Evolutionary conservation across 64 coral and sea anemone species (phyloP).

Genomic region (Montipora foliosa): DNA sequence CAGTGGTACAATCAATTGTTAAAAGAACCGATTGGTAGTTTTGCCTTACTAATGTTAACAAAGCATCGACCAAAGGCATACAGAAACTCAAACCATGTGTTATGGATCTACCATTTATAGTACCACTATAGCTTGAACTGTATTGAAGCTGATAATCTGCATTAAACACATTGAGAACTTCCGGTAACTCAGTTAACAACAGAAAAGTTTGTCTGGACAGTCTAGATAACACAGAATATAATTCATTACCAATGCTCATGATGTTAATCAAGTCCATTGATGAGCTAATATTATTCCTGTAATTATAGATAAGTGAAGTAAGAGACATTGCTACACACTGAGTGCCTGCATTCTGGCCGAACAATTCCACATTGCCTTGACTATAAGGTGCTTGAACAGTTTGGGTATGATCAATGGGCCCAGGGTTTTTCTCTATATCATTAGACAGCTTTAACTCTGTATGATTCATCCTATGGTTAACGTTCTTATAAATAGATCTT

Average conservation of each 20-base stretch:
- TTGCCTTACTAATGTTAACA: constrained; percentile 8
- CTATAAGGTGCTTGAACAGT: constrained; percentile 25
- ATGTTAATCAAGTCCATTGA: constrained; percentile 1
- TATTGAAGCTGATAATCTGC: not conserved
- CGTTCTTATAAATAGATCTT: no score
- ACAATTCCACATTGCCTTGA: constrained; percentile 8
- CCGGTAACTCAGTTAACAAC: constrained; percentile 21
- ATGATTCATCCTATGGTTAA: no score
- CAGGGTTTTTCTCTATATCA: not conserved
- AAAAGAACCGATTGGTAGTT: constrained; percentile 22
- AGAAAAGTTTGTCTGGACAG: not conserved
- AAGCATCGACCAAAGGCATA: not conserved
- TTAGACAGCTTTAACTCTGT: no score
- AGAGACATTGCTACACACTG: constrained; percentile 41
- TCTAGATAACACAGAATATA: not conserved
- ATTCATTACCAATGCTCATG: no score
- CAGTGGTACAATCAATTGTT: constrained; percentile 8
- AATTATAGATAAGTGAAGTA: not conserved
- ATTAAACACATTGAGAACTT: constrained; percentile 16
- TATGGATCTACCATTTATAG: not conserved
- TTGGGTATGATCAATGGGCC: not conserved
- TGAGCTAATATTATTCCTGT: constrained; percentile 26
- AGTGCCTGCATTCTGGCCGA: constrained; percentile 1
- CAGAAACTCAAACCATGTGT: not conserved
- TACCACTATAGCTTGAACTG: constrained; percentile 35